A percentile compares a stretch with the other conserved stretches of the same genome.
phyloP scores from a whole-genome alignment of 2,113 vertebrate genomes.

The Pampusana beccarii region DNA sequence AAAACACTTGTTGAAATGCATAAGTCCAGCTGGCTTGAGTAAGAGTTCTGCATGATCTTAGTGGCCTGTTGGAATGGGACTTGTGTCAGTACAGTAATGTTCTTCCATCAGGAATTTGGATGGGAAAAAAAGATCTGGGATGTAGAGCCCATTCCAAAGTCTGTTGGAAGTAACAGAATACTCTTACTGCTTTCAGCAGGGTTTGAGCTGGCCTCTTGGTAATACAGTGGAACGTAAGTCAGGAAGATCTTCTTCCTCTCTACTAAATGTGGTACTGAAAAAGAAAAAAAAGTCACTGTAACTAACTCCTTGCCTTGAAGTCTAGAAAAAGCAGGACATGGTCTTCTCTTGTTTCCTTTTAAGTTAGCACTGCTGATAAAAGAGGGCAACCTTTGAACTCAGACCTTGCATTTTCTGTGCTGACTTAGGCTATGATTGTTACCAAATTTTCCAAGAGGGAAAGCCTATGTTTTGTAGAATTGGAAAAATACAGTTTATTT shows the following conservation, averaged over 20 bases:
- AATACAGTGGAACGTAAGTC: not conserved
- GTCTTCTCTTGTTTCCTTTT: constrained; percentile 48
- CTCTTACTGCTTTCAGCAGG: not conserved
- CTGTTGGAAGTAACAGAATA: not conserved
- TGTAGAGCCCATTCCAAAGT: not conserved
- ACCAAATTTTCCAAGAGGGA: not conserved
- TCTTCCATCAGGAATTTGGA: not conserved
- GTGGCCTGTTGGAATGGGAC: not conserved
- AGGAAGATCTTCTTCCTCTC: not conserved
- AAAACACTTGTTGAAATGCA: not conserved
- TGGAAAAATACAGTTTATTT: not conserved
- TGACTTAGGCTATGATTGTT: not conserved
- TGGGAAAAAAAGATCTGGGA: not conserved
- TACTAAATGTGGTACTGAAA: not conserved
- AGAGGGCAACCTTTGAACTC: constrained; percentile 19
- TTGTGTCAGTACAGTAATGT: not conserved
- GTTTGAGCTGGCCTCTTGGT: not conserved
- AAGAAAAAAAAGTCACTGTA: not conserved
- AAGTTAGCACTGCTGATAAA: constrained; percentile 13
- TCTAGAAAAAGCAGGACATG: constrained; percentile 28
- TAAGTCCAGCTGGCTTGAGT: not conserved
- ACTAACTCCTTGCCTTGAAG: not conserved
- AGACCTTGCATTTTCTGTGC: constrained; percentile 45
- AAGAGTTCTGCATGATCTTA: not conserved
- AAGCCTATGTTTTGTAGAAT: not conserved